phyloP scores from a whole-genome alignment of 2,797 vertebrate genomes.

The Miichthys miiuy region DNA sequence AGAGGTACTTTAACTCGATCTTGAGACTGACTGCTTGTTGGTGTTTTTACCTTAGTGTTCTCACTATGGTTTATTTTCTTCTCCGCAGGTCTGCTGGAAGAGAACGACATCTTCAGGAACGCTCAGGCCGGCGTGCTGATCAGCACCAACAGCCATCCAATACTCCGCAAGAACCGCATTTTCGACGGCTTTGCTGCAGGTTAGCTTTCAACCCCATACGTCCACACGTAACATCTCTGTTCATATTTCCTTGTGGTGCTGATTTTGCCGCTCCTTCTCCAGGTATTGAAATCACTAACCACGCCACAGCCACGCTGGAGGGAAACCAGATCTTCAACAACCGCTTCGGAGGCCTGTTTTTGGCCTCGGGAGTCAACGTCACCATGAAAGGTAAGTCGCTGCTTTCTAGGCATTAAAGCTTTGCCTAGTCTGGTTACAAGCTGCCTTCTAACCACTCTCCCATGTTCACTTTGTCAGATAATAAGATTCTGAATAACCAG shows the following conservation, averaged over 20 bases:
- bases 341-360: conserved; percentile 98
- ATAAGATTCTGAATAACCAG: conserved; percentile 99
- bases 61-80: not conserved
- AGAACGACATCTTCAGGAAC: conserved; percentile 99
- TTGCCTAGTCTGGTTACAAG: rapidly evolving
- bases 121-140: conserved; percentile 99
- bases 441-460: not conserved
- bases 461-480: conserved; percentile 85
- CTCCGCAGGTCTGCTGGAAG: conserved; percentile 92
- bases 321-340: conserved; percentile 99
- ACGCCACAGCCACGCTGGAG: conserved; percentile 98
- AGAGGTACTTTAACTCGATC: conserved; percentile 86
- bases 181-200: conserved; percentile 99
- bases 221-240: not conserved
- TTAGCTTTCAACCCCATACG: conserved; percentile 42
- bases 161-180: conserved; percentile 98
- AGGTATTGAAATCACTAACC: conserved; percentile 99
- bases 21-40: not conserved
- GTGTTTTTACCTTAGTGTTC: not conserved
- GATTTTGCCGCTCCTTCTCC: conserved; percentile 4
- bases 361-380: conserved; percentile 98
- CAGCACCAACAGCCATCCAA: conserved; percentile 99
- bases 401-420: not conserved
- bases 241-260: not conserved
- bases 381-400: conserved; percentile 95